Evolutionary conservation across 2,888 invertebrate genomes (phyloP), one percentile per base, ranked within the genome.

Genomic region (Heliconius ethilla): DNA sequence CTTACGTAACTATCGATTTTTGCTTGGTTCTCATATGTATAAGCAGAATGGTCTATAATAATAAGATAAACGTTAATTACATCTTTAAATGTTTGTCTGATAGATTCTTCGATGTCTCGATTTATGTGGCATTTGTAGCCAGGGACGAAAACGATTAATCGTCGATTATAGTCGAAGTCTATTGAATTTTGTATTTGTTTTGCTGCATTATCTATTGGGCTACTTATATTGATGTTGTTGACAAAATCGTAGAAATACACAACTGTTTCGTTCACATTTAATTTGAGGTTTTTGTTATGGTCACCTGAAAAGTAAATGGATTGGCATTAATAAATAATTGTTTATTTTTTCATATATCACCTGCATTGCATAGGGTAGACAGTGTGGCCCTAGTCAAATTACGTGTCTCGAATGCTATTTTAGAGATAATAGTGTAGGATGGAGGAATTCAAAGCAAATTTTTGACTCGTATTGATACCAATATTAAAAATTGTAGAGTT

Each of bases 241-340:
- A 40, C 62, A n/a, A 81, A 83, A 59, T 83, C 82, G 59, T 83
- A 82, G 33, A 82, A 82, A 66, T 82, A 83, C 2, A 83, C 78
- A 63, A 79, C 66, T 5, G 81, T 79, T 25, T 82, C 81, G 18
- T 77, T 81, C 11, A 83, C 81, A 67, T 81, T 81, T 10, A 83
- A 72, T 27, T 81, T 66, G 13, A 82, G 70, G 0, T 75, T 74
- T 70, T 70, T 81, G 27, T 79, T 75, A 70, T 81, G 80, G 22
- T 82, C 69, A 80, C 83, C 83, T 83, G 81, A 29, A 72, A 59
- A 25, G 7, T 33, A 25, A 37, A n/a, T 59, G 2, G 3, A 59
- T 59, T n/a, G 59, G 10, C 6, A n/a, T 59, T 59, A 59, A n/a
- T 59, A 59, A 59, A n/a, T 59, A n/a, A n/a, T 59, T 10, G n/a